These are phyloP conservation scores for Nyctereutes procyonoides DNA, from an alignment of 2,113 vertebrate genomes.

Conservation along the genomic window DNA sequence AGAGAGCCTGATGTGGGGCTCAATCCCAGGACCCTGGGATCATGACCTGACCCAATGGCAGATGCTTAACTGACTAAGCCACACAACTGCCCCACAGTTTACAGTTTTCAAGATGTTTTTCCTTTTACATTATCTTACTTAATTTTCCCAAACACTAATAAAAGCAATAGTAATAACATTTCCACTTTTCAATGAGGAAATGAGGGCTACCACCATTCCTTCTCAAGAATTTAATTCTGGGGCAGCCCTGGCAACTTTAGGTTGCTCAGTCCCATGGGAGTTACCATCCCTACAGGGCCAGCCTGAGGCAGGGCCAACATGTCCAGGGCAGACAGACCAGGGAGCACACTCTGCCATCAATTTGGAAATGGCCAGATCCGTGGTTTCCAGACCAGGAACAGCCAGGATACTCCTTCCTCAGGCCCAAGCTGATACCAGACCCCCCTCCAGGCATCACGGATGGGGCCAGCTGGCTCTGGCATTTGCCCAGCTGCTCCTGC, in stretches of 20 bases:
- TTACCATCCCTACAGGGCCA: neutral
- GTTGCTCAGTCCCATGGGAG: neutral
- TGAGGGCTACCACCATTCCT: neutral
- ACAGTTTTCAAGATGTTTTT: neutral
- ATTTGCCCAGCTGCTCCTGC: neutral
- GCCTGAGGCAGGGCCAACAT: neutral
- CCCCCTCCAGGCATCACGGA: neutral
- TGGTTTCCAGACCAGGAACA: neutral
- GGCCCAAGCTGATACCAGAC: neutral
- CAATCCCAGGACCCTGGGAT: no score
- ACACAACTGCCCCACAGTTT: neutral
- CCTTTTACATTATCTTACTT: neutral
- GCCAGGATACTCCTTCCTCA: neutral
- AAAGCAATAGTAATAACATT: neutral
- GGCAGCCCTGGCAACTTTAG: neutral
- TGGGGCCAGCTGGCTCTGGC: constrained; percentile 52
- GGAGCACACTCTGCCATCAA: fast-evolving
- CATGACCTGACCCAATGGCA: no score
- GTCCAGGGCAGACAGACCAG: neutral
- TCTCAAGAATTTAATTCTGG: neutral
- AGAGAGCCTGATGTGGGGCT: no score
- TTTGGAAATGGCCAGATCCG: neutral
- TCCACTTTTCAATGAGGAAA: neutral
- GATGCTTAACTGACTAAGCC: no score
- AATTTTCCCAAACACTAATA: neutral